Percentiles rank a stretch among this genome's conserved stretches.
Conservation (phyloP, 1,140 invertebrate species). For the Paralvinella palmiformis region DNA sequence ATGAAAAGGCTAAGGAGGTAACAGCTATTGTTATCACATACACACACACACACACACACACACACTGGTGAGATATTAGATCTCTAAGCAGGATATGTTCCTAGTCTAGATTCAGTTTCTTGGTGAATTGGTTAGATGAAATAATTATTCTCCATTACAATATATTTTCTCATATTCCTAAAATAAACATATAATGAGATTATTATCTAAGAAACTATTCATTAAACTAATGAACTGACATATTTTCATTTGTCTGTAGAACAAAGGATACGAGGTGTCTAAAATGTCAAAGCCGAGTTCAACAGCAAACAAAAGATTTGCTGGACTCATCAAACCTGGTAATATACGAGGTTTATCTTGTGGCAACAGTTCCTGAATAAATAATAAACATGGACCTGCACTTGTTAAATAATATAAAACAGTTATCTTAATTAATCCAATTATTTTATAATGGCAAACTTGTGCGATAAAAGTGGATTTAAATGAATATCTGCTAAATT, state of each 20-base stretch:
- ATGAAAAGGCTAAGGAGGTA: too few species aligned
- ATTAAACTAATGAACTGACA: neutral
- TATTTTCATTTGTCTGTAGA: neutral
- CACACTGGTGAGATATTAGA: too few species aligned
- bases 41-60: too few species aligned
- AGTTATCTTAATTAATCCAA: neutral
- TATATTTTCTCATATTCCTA: neutral
- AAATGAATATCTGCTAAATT: too few species aligned
- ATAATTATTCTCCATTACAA: neutral
- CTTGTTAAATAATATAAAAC: neutral
- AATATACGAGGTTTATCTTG: constrained; percentile 59
- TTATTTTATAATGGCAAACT: neutral
- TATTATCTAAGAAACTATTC: neutral
- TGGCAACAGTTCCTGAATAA: constrained; percentile 58
- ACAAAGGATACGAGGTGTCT: constrained; percentile 64
- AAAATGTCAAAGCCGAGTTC: constrained; percentile 72
- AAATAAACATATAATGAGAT: neutral
- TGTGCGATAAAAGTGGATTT: too few species aligned
- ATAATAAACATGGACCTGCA: constrained; percentile 2
- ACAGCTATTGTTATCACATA: too few species aligned
- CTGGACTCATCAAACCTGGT: constrained; percentile 66
- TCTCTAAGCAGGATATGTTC: neutral
- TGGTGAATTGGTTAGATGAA: neutral
- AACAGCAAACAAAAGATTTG: constrained; percentile 60
- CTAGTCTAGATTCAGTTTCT: neutral